Conservation (phyloP, 1,140 invertebrate species). For the Macrosteles quadrilineatus region DNA sequence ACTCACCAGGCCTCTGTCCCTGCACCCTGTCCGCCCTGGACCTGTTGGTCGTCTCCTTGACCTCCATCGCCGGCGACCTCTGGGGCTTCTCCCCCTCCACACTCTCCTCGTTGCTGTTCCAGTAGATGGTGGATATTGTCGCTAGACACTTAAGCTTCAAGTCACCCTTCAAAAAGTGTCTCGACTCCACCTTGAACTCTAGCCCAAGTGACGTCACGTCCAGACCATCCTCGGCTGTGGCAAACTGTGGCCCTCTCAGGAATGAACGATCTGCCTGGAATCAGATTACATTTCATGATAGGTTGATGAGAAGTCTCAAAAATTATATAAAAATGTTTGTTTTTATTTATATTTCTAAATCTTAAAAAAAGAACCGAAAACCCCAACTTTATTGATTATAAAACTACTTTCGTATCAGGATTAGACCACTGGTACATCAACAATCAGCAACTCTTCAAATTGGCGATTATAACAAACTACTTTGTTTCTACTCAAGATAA, state of each 20-base stretch:
- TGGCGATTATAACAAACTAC: too few species aligned
- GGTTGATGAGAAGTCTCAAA: too few species aligned
- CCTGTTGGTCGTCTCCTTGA: constrained; percentile 55
- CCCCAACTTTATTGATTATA: too few species aligned
- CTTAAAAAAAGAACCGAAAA: too few species aligned
- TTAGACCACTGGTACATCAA: too few species aligned
- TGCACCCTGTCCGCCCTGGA: constrained; percentile 54
- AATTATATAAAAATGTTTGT: too few species aligned
- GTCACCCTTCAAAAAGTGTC: constrained; percentile 78
- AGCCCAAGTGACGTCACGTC: constrained; percentile 70
- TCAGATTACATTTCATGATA: too few species aligned
- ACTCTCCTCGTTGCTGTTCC: constrained; percentile 79
- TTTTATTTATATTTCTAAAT: too few species aligned
- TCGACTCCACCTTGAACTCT: constrained; percentile 69
- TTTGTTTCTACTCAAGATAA: too few species aligned
- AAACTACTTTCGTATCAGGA: too few species aligned
- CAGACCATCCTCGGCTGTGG: constrained; percentile 61
- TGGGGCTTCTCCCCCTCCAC: constrained; percentile 69
- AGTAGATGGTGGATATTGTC: constrained; percentile 80
- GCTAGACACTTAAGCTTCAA: constrained; percentile 87
- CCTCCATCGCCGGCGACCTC: constrained; percentile 63
- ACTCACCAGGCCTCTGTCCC: constrained; percentile 43
- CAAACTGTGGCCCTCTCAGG: constrained; percentile 55
- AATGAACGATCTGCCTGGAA: constrained; percentile 56
- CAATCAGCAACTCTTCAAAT: too few species aligned